Percentiles rank a stretch among this genome's conserved stretches.
phyloP scores from a whole-genome alignment of 2,888 invertebrate species.

The Chaetogeoica ovagalla region DNA sequence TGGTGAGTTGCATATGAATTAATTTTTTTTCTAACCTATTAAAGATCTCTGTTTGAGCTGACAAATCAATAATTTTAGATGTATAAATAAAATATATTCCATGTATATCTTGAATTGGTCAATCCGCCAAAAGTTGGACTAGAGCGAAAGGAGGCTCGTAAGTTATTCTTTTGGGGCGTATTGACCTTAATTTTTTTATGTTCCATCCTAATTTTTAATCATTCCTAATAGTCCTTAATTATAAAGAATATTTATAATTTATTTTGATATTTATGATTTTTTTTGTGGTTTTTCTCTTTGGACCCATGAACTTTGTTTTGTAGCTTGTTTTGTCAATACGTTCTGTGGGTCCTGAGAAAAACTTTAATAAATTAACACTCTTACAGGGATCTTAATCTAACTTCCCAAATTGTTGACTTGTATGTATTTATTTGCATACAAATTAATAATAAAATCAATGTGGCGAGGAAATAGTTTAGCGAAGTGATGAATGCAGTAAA shows the following conservation, averaged over 20 bases:
- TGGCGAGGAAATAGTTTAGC: neutral
- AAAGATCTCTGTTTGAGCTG: conserved; percentile 34
- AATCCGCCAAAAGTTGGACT: conserved; percentile 49
- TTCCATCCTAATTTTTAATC: neutral
- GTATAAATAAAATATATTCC: neutral
- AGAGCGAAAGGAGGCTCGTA: conserved; percentile 52
- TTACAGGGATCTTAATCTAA: conserved; percentile 28
- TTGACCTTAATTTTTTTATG: neutral
- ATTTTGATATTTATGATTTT: neutral
- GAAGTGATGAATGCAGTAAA: neutral
- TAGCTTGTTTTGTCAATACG: conserved; percentile 41
- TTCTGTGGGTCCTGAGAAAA: conserved; percentile 46
- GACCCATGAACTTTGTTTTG: conserved; percentile 42
- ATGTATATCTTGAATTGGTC: neutral
- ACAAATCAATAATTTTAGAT: neutral
- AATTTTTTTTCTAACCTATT: neutral
- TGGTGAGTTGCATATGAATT: conserved; percentile 14
- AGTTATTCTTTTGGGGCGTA: conserved; percentile 49
- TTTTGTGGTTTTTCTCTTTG: conserved; percentile 36
- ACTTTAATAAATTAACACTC: neutral
- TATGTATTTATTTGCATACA: neutral
- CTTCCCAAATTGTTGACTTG: neutral
- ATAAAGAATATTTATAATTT: too few species aligned
- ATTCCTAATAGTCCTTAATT: neutral
- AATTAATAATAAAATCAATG: neutral